phyloP scores from a whole-genome alignment of 2,113 vertebrate species.

The Buteo buteo region DNA sequence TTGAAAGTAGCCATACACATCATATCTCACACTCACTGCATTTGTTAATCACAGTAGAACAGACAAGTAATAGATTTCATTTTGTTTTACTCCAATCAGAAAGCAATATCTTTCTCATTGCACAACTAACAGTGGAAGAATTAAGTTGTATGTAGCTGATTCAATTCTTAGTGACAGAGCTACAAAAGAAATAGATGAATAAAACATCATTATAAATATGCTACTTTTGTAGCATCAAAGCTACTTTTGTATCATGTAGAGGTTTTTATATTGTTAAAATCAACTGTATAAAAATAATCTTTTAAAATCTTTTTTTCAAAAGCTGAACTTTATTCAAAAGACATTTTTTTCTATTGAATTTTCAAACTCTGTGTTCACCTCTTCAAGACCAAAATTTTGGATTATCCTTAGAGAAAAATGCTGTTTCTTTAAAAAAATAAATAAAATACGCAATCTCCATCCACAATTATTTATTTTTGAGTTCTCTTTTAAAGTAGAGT shows the following conservation, averaged over 20 bases:
- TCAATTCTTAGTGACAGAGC: neutral
- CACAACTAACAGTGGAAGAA: neutral
- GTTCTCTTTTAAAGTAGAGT: neutral
- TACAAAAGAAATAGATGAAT: slow-evolving; percentile 34
- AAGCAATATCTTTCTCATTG: neutral
- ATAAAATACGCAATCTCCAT: neutral
- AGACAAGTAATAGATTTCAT: neutral
- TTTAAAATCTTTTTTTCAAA: neutral
- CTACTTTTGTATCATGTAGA: neutral
- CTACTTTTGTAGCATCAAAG: neutral
- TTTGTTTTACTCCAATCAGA: slow-evolving; percentile 6
- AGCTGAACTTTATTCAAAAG: neutral
- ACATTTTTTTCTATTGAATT: neutral
- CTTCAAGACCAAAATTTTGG: neutral
- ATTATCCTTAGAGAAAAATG: neutral
- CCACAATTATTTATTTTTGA: neutral
- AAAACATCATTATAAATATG: slow-evolving; percentile 27
- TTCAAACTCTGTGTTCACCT: neutral
- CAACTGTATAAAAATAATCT: neutral
- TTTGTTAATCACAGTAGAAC: neutral
- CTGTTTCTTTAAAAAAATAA: neutral
- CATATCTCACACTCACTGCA: neutral
- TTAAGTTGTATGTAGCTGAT: neutral
- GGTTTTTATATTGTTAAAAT: neutral
- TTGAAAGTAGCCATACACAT: neutral